Percentiles rank a stretch among this genome's conserved stretches.
Evolutionary conservation across 2,113 vertebrate species (phyloP).

Genomic region (Salminus brasiliensis): DNA sequence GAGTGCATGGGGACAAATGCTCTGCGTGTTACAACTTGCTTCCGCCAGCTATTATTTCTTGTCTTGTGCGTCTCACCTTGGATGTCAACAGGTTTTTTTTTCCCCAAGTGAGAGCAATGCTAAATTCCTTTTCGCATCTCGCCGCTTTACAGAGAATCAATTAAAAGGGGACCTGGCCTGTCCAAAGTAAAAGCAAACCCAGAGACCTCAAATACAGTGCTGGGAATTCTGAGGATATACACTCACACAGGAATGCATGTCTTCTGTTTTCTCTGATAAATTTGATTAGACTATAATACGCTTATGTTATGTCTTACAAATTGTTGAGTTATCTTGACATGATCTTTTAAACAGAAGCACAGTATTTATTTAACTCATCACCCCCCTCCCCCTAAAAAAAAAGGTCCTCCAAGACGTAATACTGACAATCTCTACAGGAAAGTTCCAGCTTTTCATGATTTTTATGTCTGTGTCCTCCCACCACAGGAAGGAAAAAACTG

Average conservation of each 20-base stretch:
- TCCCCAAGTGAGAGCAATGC: slow-evolving; percentile 39
- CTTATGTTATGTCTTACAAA: not conserved
- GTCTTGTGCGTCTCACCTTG: slow-evolving; percentile 44
- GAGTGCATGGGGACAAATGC: slow-evolving; percentile 55
- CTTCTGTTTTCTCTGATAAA: slow-evolving; percentile 50
- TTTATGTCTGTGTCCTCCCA: not conserved
- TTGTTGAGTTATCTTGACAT: not conserved
- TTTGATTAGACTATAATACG: not conserved
- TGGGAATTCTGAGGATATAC: not conserved
- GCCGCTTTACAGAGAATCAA: slow-evolving; percentile 1
- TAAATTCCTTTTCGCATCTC: slow-evolving; percentile 46
- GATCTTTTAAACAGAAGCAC: not conserved
- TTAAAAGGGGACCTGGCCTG: slow-evolving; percentile 21
- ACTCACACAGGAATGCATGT: slow-evolving; percentile 71
- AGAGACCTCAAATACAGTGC: not conserved
- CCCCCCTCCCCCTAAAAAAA: too few relatives aligned
- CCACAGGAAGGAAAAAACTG: not conserved
- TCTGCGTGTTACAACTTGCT: slow-evolving; percentile 62
- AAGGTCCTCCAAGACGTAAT: too few relatives aligned
- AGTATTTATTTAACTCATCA: too few relatives aligned
- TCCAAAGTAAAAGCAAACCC: not conserved
- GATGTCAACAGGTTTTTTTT: slow-evolving; percentile 49
- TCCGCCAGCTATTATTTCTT: slow-evolving; percentile 61
- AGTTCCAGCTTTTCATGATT: not conserved
- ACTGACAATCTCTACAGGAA: not conserved